Base-by-base conservation (phyloP, 2,113 vertebrate genomes). In the Epinephelus lanceolatus region DNA sequence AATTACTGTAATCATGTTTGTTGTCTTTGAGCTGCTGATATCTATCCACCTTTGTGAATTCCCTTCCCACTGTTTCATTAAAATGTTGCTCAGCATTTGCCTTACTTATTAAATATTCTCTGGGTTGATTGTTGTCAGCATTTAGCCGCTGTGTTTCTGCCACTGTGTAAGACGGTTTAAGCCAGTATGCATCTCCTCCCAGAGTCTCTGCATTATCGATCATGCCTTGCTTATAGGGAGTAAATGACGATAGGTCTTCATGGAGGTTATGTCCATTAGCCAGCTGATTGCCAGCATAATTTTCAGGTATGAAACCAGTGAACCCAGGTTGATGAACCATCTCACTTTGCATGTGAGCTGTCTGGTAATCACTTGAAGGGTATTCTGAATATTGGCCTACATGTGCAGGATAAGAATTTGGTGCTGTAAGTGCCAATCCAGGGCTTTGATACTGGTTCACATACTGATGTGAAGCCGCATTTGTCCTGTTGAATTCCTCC, bases 211-310 rank as follows among this genome's bases (percentile, higher is more conserved):
- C 62, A 51, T 74, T 74, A 66, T 85, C 76, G 18, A 15, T 79
- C 49, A 78, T 23, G 18, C 74, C 61, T 62, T 88, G 71, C 62
- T 81, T 89, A 78, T 67, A 71, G 40, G 86, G 80, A 88, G 67
- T 71, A 87, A 86, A 91, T 71, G 83, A 86, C 71, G 67, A 65
- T 74, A 91, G 51, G 60, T 83, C 76, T 85, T 88, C 86, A 81
- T 86, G 55, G 12, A 73, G 86, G 87, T 83, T 83, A 69, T 92
- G 89, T 85, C 90, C 86, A 81, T 94, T 93, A 86, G 84, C 63
- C 75, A 91, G 72, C 56, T 81, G 89, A 89, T 86, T 86, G 56
- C 56, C 71, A 0, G 68, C 19, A 40, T 79, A 78, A 78, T 86
- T 90, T 87, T 86, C 90, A 71, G 89, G 78, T 65, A 82, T 77